phyloP scores from a whole-genome alignment of 2,797 vertebrate genomes.

The Sternotherus odoratus region DNA sequence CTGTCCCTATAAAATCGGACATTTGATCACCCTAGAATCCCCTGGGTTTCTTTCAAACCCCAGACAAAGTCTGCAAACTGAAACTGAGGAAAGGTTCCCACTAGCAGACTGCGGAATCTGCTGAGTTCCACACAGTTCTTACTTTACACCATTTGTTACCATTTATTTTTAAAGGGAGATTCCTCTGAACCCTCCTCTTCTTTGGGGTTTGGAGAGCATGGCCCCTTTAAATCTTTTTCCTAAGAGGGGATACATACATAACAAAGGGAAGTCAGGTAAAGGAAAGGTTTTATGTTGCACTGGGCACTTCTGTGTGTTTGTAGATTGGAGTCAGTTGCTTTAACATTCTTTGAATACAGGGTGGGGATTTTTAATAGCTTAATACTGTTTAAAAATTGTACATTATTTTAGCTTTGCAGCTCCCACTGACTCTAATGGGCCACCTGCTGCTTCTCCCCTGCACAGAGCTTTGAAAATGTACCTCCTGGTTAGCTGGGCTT shows the following conservation, averaged over 20 bases:
- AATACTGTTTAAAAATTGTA: not conserved
- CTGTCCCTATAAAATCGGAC: no score
- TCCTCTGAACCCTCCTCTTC: not conserved
- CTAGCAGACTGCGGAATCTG: not conserved
- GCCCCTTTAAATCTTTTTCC: no score
- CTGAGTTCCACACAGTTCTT: not conserved
- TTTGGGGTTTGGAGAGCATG: no score
- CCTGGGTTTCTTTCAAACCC: not conserved
- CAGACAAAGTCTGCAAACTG: not conserved
- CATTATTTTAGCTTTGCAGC: not conserved
- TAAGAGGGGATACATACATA: no score
- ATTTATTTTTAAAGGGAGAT: not conserved
- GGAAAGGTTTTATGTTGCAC: slow-evolving; percentile 10
- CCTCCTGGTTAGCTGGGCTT: not conserved
- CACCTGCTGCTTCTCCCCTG: not conserved
- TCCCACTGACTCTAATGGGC: not conserved
- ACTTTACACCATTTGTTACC: not conserved
- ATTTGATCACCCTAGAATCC: no score
- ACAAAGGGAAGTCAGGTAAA: not conserved
- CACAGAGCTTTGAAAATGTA: not conserved
- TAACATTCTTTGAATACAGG: slow-evolving; percentile 13
- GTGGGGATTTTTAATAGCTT: not conserved
- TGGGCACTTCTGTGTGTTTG: slow-evolving; percentile 1
- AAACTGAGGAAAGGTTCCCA: not conserved
- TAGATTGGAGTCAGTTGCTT: not conserved